These are phyloP conservation scores for Larimichthys crocea DNA, from an alignment of 2,113 vertebrate genomes.

Conservation along the genomic window DNA sequence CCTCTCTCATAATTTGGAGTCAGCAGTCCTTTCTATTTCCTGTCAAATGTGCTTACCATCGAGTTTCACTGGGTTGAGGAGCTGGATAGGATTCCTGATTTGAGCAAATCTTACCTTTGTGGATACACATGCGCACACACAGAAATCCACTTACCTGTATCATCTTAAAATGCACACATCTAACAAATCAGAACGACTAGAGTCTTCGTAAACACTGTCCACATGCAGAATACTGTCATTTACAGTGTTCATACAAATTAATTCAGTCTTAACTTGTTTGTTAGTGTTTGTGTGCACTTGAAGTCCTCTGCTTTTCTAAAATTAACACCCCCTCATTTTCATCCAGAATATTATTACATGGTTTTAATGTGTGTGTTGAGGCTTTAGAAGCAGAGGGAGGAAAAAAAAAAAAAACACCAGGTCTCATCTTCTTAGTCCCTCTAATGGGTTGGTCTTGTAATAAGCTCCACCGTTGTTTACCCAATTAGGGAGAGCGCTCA, in stretches of 20 bases:
- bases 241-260: not conserved
- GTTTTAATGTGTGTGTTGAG: not conserved
- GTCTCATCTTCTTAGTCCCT: slow-evolving; percentile 1
- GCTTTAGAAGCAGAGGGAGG: not conserved
- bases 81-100: slow-evolving; percentile 1
- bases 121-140: not conserved
- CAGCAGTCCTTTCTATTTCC: slow-evolving; percentile 22
- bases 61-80: slow-evolving; percentile 1
- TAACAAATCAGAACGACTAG: not conserved
- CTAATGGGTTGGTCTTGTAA: slow-evolving; percentile 52
- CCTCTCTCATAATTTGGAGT: not conserved
- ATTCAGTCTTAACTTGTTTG: not conserved
- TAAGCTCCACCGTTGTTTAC: slow-evolving; percentile 48
- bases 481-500: slow-evolving; percentile 45
- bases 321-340: not conserved
- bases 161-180: not conserved
- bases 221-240: not conserved
- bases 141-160: not conserved
- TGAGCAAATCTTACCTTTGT: not conserved
- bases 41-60: not conserved
- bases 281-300: not conserved
- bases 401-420: too few species aligned
- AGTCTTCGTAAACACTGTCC: not conserved
- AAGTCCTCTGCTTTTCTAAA: not conserved
- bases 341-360: not conserved